phyloP scores from a whole-genome alignment of 1,140 invertebrate genomes.

The Mizuhopecten yessoensis region DNA sequence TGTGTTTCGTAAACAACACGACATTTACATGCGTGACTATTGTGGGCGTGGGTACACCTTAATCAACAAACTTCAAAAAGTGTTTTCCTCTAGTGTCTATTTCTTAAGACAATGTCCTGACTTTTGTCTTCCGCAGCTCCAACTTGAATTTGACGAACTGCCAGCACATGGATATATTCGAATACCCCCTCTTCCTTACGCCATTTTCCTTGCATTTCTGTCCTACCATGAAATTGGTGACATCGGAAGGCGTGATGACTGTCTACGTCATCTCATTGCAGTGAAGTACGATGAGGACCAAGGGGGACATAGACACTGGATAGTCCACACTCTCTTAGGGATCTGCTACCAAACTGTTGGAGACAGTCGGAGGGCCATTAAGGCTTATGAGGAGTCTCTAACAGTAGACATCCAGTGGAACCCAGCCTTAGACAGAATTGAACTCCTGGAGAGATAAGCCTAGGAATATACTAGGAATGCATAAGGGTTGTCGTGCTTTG shows the following conservation, averaged over 20 bases:
- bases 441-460: no score
- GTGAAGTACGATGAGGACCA: neutral
- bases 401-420: neutral
- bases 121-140: conserved; percentile 6
- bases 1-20: neutral
- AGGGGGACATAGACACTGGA: neutral
- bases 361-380: neutral
- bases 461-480: no score
- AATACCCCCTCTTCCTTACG: neutral
- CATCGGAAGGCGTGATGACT: neutral
- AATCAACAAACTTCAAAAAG: neutral
- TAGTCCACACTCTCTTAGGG: neutral
- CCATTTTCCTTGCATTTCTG: neutral
- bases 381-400: neutral
- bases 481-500: no score
- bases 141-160: neutral
- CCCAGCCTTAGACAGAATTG: neutral
- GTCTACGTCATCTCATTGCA: neutral
- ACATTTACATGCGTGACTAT: neutral
- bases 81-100: neutral
- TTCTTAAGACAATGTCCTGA: neutral
- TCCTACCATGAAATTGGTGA: neutral
- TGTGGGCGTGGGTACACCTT: neutral
- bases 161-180: conserved; percentile 33
- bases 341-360: neutral